Evolutionary conservation across 2,888 invertebrate species (phyloP).

Genomic region (Yponomeuta sedellus): DNA sequence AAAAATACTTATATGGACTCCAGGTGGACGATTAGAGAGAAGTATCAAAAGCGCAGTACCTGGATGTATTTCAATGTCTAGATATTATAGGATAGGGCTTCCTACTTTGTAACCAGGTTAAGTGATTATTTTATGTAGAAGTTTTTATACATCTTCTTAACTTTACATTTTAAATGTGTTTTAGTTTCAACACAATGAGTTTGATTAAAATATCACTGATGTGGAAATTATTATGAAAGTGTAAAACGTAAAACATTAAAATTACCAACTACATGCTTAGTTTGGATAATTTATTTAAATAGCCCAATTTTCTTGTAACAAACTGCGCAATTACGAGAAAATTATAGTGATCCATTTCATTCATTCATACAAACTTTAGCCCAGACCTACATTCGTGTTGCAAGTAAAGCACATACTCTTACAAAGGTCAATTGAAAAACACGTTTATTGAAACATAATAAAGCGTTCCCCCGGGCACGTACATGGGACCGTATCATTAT

Average conservation of each 20-base stretch:
- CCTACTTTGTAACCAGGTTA: no score
- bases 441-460: conserved; percentile 23
- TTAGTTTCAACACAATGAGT: no score
- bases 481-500: conserved; percentile 22
- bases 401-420: conserved; percentile 18
- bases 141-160: no score
- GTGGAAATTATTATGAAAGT: background rate
- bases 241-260: background rate
- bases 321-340: background rate
- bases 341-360: background rate
- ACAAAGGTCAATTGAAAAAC: conserved; percentile 24
- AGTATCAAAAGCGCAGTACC: no score
- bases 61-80: no score
- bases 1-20: no score
- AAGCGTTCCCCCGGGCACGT: conserved; percentile 23
- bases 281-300: background rate
- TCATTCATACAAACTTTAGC: conserved; percentile 17
- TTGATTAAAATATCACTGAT: no score
- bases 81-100: no score
- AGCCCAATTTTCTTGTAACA: background rate
- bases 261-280: background rate
- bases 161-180: no score
- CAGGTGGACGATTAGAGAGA: no score
- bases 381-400: conserved; percentile 25
- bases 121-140: no score